Conservation (phyloP, 2,888 invertebrate species). For the Loripinus fragilis region DNA sequence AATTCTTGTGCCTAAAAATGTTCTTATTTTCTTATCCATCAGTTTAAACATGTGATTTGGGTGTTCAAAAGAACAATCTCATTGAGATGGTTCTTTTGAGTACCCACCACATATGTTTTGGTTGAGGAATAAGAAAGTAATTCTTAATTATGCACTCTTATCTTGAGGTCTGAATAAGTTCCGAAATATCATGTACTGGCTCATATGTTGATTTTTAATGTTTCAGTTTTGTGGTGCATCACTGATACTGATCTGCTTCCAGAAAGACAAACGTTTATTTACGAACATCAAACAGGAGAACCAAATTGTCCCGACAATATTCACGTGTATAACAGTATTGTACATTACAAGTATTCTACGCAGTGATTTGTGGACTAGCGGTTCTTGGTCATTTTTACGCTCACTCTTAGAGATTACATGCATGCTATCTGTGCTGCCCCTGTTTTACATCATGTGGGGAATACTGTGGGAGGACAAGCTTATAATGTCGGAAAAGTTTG, state of each 20-base stretch:
- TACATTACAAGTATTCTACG: conserved; percentile 63
- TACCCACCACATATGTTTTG: too few species aligned
- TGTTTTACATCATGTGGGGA: conserved; percentile 70
- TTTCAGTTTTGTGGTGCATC: conserved; percentile 75
- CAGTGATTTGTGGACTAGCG: conserved; percentile 65
- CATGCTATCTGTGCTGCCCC: conserved; percentile 63
- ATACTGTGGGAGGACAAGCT: conserved; percentile 71
- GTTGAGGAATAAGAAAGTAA: too few species aligned
- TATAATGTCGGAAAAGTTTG: conserved; percentile 69
- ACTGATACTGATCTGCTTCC: conserved; percentile 73
- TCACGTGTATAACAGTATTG: conserved; percentile 65
- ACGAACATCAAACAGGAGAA: conserved; percentile 67
- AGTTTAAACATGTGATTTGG: too few species aligned
- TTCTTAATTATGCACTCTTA: too few species aligned
- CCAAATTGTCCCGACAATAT: conserved; percentile 72
- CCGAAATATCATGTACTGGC: too few species aligned
- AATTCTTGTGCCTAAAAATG: too few species aligned
- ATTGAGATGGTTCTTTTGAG: too few species aligned
- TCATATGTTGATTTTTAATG: too few species aligned
- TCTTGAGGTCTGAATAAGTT: too few species aligned
- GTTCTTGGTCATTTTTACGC: conserved; percentile 58
- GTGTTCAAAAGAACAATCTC: too few species aligned
- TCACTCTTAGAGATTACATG: conserved; percentile 70
- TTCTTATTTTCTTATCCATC: too few species aligned
- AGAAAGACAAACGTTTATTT: conserved; percentile 70